Percentiles rank a stretch among this genome's conserved stretches.
Conservation (phyloP, 2,888 invertebrate genomes). For the Gastrophysa polygoni region DNA sequence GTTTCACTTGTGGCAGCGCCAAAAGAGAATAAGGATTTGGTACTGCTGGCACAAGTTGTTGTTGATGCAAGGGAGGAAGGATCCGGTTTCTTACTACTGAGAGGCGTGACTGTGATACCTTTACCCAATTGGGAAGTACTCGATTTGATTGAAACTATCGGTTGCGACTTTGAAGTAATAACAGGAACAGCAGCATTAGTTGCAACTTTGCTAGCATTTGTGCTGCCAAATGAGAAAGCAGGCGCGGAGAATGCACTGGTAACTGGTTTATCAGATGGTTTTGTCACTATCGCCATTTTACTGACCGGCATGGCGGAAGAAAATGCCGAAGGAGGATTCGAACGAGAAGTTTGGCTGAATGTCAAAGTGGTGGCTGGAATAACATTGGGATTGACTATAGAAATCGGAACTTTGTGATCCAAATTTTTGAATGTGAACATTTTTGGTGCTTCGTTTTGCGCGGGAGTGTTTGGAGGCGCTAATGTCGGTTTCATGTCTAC, state of each 20-base stretch:
- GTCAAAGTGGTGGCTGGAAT: background rate
- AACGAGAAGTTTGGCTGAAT: background rate
- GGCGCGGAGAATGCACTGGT: background rate
- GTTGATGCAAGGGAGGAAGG: background rate
- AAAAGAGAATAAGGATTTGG: constrained; percentile 36
- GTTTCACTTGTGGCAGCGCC: constrained; percentile 11
- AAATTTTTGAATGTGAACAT: constrained; percentile 25
- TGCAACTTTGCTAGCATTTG: background rate
- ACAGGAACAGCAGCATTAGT: background rate
- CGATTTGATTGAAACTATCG: constrained; percentile 4
- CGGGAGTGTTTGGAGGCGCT: constrained; percentile 27
- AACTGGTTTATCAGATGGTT: background rate
- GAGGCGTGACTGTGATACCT: constrained; percentile 16
- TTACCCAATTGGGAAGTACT: constrained; percentile 20
- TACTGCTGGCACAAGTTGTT: constrained; percentile 23
- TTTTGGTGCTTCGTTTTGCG: constrained; percentile 16
- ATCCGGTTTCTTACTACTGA: constrained; percentile 6
- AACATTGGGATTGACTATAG: background rate
- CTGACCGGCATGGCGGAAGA: constrained; percentile 28
- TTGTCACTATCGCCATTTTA: constrained; percentile 1
- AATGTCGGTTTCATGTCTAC: constrained; percentile 24
- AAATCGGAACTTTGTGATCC: constrained; percentile 11
- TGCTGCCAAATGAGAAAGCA: constrained; percentile 13
- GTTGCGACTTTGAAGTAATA: background rate
- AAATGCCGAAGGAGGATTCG: constrained; percentile 30